Conservation (phyloP, 2,888 invertebrate species). For the Acleris holmiana region DNA sequence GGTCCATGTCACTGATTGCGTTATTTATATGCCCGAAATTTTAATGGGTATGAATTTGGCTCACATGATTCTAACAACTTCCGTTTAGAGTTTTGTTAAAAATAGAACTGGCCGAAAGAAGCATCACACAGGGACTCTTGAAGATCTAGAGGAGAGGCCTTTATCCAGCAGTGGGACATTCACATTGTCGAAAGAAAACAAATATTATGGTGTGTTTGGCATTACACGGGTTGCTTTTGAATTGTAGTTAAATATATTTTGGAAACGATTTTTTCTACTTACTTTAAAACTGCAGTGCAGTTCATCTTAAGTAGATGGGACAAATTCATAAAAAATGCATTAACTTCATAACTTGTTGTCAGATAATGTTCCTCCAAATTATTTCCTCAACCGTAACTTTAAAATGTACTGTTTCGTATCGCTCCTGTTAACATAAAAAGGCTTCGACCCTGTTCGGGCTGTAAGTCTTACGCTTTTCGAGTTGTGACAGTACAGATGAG, state of each 20-base stretch:
- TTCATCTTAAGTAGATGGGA: slow-evolving; percentile 10
- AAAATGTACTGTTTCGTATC: too few relatives aligned
- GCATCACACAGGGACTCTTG: too few relatives aligned
- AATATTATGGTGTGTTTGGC: too few relatives aligned
- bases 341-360: not conserved
- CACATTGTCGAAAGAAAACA: too few relatives aligned
- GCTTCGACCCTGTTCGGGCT: too few relatives aligned
- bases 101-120: not conserved
- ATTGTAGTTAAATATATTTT: not conserved
- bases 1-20: slow-evolving; percentile 35
- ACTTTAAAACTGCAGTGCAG: slow-evolving; percentile 17
- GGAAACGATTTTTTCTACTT: slow-evolving; percentile 5
- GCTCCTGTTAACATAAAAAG: too few relatives aligned
- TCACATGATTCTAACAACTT: not conserved
- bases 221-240: too few relatives aligned
- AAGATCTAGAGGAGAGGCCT: too few relatives aligned
- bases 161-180: too few relatives aligned
- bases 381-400: not conserved
- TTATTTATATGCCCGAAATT: slow-evolving; percentile 27
- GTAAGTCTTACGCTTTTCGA: too few relatives aligned
- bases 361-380: not conserved
- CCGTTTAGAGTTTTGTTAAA: not conserved
- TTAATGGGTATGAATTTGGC: slow-evolving; percentile 1
- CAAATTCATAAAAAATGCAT: not conserved
- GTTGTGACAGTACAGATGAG: too few relatives aligned